These are phyloP conservation scores for Ctenosaura bakeri DNA, from an alignment of 2,797 vertebrate genomes.

Conservation along the genomic window DNA sequence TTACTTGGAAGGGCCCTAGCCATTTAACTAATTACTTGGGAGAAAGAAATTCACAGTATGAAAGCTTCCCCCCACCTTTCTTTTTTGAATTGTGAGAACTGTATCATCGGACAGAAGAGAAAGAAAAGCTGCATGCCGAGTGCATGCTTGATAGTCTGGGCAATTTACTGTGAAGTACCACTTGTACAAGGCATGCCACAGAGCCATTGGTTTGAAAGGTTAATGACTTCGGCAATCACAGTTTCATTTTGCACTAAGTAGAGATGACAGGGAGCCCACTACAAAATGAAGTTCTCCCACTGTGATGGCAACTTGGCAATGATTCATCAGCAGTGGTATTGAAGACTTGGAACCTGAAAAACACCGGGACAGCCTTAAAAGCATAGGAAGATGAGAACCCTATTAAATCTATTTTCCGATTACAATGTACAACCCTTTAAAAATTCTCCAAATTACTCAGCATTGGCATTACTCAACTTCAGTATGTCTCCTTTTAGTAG, in stretches of 20 bases:
- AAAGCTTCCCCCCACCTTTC: neutral
- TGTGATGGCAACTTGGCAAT: slow-evolving; percentile 55
- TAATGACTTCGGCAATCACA: slow-evolving; percentile 72
- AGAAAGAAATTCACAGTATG: slow-evolving; percentile 44
- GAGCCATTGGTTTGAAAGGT: slow-evolving; percentile 69
- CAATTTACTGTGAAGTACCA: slow-evolving; percentile 73
- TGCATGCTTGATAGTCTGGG: slow-evolving; percentile 52
- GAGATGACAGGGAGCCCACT: slow-evolving; percentile 63
- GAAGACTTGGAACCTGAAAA: slow-evolving; percentile 30
- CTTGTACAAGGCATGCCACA: slow-evolving; percentile 63
- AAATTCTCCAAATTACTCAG: slow-evolving; percentile 22
- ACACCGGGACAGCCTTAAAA: slow-evolving; percentile 25
- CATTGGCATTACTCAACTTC: neutral
- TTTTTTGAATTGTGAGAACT: slow-evolving; percentile 41
- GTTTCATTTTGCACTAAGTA: slow-evolving; percentile 69
- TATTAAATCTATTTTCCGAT: slow-evolving; percentile 43
- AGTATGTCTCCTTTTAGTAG: neutral
- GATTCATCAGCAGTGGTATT: slow-evolving; percentile 42
- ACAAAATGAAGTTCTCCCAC: slow-evolving; percentile 62
- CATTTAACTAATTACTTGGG: slow-evolving; percentile 32
- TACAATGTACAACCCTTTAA: neutral
- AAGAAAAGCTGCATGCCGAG: slow-evolving; percentile 55
- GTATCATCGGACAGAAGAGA: slow-evolving; percentile 60
- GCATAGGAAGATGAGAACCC: slow-evolving; percentile 11
- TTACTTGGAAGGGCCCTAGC: neutral